Base-by-base conservation (phyloP, 2,797 vertebrate genomes). In the Rhincodon typus region DNA sequence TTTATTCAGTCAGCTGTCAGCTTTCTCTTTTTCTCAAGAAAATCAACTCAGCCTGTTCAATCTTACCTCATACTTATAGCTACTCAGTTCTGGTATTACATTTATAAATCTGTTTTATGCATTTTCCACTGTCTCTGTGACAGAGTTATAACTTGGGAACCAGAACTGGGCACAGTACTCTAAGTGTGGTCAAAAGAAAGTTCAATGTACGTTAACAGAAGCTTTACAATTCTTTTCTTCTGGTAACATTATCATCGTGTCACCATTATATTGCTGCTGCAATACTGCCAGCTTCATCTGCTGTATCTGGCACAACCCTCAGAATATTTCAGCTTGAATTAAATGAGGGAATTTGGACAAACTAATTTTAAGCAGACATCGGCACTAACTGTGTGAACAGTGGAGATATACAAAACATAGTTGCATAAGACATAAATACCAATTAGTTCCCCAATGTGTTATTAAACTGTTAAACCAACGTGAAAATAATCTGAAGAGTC, bases 381-480 rank as follows among this genome's bases (percentile, higher is more conserved):
- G 21, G n/a, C n/a, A 93, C 90, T 93, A 42, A 69, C 66, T 13
- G 90, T 93, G 90, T 93, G 90, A 93, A 93, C 66, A 42, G 90
- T 25, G 66, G 66, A 93, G 66, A 69, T 42, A 21, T 62, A 69
- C 90, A 93, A 93, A 93, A 93, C 90, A 93, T 93, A 69, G n/a
- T 66, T 62, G 42, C 42, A 93, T 93, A 93, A 69, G 90, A 93
- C n/a, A 93, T 93, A 93, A 93, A 93, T 93, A 93, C 90, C 90
- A 93, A 93, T 93, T 93, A 93, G 21, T 69, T 93, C 90, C n/a
- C n/a, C 66, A 93, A 93, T 23, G 90, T 93, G 90, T 93, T 93
- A 93, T 93, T 93, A 93, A 93, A 93, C 90, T 93, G 90, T 93
- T 93, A 93, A 93, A 93, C 66, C 90, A 93, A 93, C 69, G 90